These are phyloP conservation scores for Bruchidius siliquastri DNA, from an alignment of 2,888 invertebrate species.

Conservation along the genomic window DNA sequence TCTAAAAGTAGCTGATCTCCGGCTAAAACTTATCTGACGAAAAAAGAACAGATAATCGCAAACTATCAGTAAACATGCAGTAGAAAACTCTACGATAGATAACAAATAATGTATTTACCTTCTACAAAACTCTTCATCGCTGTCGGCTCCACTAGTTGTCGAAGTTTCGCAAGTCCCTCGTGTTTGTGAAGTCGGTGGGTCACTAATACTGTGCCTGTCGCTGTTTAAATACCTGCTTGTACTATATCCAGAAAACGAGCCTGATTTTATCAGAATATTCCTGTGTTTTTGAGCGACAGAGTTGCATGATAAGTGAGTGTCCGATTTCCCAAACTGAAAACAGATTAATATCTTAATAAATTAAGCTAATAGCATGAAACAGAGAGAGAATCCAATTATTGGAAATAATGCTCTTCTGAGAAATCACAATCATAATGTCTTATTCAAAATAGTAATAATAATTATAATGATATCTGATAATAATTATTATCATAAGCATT, in stretches of 20 bases:
- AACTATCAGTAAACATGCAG: no score
- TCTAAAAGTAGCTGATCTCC: no score
- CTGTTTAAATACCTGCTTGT: conserved; percentile 47
- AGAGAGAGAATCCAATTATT: no score
- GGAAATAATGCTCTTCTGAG: no score
- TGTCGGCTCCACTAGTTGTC: conserved; percentile 63
- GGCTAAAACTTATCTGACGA: no score
- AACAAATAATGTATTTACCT: conserved; percentile 28
- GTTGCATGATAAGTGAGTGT: conserved; percentile 27
- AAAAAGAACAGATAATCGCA: no score
- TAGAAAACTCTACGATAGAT: no score
- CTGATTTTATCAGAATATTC: conserved; percentile 60
- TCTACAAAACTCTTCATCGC: conserved; percentile 55
- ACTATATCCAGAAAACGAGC: conserved; percentile 64
- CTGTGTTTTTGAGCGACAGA: conserved; percentile 22
- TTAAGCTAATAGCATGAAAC: conserved; percentile 8
- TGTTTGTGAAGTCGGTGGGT: conserved; percentile 53
- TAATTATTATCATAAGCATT: no score
- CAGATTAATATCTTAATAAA: conserved; percentile 4
- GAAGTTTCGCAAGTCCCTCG: conserved; percentile 54
- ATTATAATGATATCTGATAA: no score
- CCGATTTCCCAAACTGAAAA: conserved; percentile 33
- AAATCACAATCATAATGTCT: no score
- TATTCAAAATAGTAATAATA: no score
- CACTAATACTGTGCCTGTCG: conserved; percentile 54